These are phyloP conservation scores for Dendrocincla fuliginosa DNA, from an alignment of 2,797 vertebrate species.

Conservation along the genomic window DNA sequence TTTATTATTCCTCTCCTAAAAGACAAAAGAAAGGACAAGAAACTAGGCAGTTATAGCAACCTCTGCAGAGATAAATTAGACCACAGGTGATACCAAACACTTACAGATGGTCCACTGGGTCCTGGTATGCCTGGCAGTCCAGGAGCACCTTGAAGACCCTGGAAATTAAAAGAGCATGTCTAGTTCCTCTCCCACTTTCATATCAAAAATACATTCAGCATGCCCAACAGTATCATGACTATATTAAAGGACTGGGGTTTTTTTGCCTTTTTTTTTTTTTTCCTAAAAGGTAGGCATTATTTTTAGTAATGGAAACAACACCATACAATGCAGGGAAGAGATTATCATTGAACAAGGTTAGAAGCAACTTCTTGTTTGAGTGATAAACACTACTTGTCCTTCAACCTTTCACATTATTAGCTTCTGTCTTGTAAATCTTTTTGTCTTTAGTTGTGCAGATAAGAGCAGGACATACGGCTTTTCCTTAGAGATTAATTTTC, in stretches of 20 bases:
- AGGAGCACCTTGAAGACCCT: slow-evolving; percentile 88
- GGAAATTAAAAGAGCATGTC: slow-evolving; percentile 1
- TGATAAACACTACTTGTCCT: background rate
- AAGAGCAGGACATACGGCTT: background rate
- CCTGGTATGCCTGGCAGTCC: slow-evolving; percentile 87
- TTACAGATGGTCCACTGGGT: slow-evolving; percentile 85
- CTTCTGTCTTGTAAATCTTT: background rate
- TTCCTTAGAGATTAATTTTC: background rate
- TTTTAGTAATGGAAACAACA: background rate
- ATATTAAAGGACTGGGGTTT: background rate
- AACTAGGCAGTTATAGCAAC: background rate
- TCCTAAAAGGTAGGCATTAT: background rate
- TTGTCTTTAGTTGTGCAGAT: background rate
- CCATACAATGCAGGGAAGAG: background rate
- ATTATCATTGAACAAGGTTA: background rate
- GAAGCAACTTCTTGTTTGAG: background rate
- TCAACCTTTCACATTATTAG: background rate
- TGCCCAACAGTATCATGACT: background rate
- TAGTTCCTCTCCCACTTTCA: background rate
- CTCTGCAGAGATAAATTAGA: background rate
- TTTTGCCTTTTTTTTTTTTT: background rate
- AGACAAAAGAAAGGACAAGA: background rate
- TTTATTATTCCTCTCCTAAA: background rate
- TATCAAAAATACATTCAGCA: background rate
- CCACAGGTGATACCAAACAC: slow-evolving; percentile 11